Base-by-base conservation (phyloP, 1,140 invertebrate species). In the Penaeus japonicus region DNA sequence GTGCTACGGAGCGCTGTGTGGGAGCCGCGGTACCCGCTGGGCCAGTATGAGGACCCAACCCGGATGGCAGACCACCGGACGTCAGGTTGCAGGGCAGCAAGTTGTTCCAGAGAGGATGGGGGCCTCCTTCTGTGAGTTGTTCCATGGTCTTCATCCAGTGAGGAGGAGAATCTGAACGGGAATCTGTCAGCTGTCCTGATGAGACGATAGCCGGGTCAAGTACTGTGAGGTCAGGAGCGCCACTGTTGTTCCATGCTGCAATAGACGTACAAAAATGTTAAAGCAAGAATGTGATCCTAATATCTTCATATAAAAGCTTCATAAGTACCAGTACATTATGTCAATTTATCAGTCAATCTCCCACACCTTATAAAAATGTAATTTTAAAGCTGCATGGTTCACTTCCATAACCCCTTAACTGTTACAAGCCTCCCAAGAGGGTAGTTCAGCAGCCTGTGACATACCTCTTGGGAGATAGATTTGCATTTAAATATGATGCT, bases 181-280 rank as follows among this genome's bases (percentile, higher is more conserved):
- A 91, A 70, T 91, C 90, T 83, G 90, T 91, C 54, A 91, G 88
- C 82, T 91, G 91, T n/a, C 91, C 90, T 53, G 90, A 91, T 22
- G 90, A 91, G 27, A 97, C 95, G 91, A 97, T 97, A 84, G 96
- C 96, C 85, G 96, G 96, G 93, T 97, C 96, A 93, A 97, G 94
- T 89, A 95, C 94, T 91, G 96, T 96, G 96, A 96, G 97, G 93
- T 97, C 96, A 89, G 94, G 89, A n/a, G 87, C 91, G 62, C 85
- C 88, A 57, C 83, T 75, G 84, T 87, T 90, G 59, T 17, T 91
- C 85, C 87, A 90, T 65, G 84, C 85, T 91, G 53, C 18, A 57
- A 84, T 27, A 57, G 1, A 73, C 30, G 30, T 4, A 20, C 2
- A 4, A 62, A 32, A 22, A 39, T n/a, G 30, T 27, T 54, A 27